Evolutionary conservation across 2,797 vertebrate species (phyloP).

Genomic region (Parauchenoglanis ngamensis): DNA sequence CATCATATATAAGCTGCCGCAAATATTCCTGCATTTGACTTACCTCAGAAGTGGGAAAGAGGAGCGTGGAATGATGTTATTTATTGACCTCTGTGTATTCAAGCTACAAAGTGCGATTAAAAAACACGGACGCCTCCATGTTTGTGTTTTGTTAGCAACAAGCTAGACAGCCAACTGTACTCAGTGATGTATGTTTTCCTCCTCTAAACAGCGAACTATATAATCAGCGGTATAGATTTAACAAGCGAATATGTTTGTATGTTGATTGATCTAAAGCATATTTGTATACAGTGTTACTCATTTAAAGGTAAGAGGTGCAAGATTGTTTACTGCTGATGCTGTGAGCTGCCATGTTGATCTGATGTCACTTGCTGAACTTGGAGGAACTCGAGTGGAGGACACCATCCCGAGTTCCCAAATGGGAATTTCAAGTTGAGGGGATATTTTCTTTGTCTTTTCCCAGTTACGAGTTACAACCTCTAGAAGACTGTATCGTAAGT

Average conservation of each 20-base stretch:
- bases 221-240: background rate
- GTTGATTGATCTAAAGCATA: background rate
- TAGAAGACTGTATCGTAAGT: background rate
- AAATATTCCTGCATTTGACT: background rate
- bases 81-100: background rate
- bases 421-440: background rate
- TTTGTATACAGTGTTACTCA: background rate
- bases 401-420: background rate
- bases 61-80: background rate
- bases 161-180: background rate
- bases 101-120: background rate
- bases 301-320: background rate
- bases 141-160: background rate
- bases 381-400: background rate
- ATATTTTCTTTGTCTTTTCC: background rate
- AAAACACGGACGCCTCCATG: background rate
- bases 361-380: background rate
- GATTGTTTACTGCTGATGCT: background rate
- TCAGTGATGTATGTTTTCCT: background rate
- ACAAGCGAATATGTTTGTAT: background rate
- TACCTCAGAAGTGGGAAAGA: background rate
- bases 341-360: background rate
- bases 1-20: background rate
- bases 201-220: background rate
- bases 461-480: background rate